These are phyloP conservation scores for Hydrocynus forskahlii DNA, from an alignment of 2,797 vertebrate species.

Conservation along the genomic window DNA sequence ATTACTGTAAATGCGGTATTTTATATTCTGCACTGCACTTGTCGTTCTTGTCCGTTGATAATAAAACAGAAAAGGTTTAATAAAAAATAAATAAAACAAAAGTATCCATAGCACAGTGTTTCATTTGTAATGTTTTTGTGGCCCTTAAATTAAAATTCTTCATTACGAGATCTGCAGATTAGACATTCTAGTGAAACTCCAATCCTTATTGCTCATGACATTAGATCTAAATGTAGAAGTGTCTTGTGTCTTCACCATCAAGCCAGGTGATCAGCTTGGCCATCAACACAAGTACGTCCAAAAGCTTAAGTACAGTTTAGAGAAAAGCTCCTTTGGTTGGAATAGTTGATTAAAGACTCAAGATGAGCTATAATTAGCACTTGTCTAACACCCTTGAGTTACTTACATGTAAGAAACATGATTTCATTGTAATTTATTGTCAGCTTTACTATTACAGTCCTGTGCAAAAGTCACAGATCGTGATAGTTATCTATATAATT, in stretches of 20 bases:
- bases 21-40: not conserved
- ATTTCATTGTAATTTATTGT: not conserved
- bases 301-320: slow-evolving; percentile 20
- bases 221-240: slow-evolving; percentile 14
- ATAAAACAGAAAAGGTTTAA: slow-evolving; percentile 14
- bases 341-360: slow-evolving; percentile 11
- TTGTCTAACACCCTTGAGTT: not conserved
- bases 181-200: not conserved
- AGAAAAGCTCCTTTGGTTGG: not conserved
- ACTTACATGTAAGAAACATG: not conserved
- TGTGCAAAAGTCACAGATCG: not conserved
- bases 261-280: slow-evolving; percentile 10
- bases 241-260: not conserved
- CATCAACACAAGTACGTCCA: not conserved
- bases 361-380: slow-evolving; percentile 10
- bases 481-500: too few relatives aligned
- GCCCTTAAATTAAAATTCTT: not conserved
- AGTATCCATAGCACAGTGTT: not conserved
- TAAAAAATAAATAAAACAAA: not conserved
- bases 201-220: slow-evolving; percentile 12
- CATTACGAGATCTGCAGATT: not conserved
- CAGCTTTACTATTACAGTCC: not conserved
- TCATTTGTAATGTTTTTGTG: not conserved
- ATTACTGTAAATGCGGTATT: slow-evolving; percentile 21
- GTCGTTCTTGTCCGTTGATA: not conserved